phyloP scores from a whole-genome alignment of 1,140 invertebrate species.

The Phymorhynchus buccinoides region DNA sequence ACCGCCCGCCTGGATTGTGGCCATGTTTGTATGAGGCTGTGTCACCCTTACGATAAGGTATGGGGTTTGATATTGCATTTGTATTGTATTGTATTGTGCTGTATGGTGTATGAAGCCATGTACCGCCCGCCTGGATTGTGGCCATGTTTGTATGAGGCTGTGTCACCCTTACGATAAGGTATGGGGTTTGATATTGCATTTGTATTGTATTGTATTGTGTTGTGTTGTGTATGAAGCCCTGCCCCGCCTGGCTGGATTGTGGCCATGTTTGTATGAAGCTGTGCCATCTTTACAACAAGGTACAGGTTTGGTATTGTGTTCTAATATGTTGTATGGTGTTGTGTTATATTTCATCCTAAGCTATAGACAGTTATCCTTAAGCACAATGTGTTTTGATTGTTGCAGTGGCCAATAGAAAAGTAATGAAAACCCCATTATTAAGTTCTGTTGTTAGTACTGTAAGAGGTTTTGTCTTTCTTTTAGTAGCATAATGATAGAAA shows the following conservation, averaged over 20 bases:
- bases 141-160: slow-evolving; percentile 65
- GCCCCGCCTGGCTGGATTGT: slow-evolving; percentile 66
- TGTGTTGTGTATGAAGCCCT: slow-evolving; percentile 70
- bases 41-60: slow-evolving; percentile 62
- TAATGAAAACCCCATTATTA: no score
- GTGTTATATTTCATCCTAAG: no score
- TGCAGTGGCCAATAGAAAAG: no score
- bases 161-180: slow-evolving; percentile 66
- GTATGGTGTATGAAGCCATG: slow-evolving; percentile 71
- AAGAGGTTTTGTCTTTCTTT: no score
- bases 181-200: background rate
- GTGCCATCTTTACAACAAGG: slow-evolving; percentile 65
- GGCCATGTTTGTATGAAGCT: slow-evolving; percentile 68
- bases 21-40: slow-evolving; percentile 65
- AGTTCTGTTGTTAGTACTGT: no score
- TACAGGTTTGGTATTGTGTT: no score
- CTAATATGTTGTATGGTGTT: no score
- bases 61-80: background rate
- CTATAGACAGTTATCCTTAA: no score
- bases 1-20: slow-evolving; percentile 67
- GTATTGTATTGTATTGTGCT: no score
- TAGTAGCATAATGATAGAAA: no score
- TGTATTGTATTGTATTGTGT: no score
- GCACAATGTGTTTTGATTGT: no score
- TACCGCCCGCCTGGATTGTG: slow-evolving; percentile 65